phyloP scores from a whole-genome alignment of 2,113 vertebrate species.

The Azemiops feae region DNA sequence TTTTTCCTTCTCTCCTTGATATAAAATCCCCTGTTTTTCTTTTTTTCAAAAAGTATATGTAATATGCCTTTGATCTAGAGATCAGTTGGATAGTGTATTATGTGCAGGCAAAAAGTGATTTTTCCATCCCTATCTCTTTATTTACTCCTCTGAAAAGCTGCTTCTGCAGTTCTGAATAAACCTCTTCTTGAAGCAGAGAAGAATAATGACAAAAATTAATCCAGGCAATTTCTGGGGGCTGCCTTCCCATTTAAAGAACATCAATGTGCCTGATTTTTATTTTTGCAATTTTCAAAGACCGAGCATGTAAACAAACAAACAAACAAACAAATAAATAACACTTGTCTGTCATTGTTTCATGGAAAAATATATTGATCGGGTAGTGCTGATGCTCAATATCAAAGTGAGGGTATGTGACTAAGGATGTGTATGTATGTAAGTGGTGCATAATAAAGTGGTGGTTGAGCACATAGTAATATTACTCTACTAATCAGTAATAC shows the following conservation, averaged over 20 bases:
- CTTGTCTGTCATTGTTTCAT: background rate
- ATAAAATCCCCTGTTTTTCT: background rate
- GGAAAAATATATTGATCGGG: background rate
- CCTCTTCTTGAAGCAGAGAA: background rate
- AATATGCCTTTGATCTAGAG: background rate
- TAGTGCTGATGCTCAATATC: background rate
- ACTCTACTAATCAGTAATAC: background rate
- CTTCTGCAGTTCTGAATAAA: background rate
- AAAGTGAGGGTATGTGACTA: background rate
- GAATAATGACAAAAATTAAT: background rate
- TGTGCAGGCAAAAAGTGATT: background rate
- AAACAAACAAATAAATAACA: background rate
- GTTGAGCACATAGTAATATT: background rate
- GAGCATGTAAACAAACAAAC: background rate
- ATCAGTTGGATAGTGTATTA: background rate
- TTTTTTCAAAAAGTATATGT: background rate
- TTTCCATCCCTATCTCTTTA: background rate
- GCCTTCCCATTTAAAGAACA: background rate
- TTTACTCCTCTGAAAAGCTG: background rate
- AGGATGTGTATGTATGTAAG: background rate
- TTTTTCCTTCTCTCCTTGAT: background rate
- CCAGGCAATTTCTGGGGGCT: background rate
- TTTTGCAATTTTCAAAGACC: background rate
- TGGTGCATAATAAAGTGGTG: background rate
- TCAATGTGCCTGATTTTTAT: background rate